A percentile compares a stretch with the other conserved stretches of the same genome.
Conservation (phyloP, 2,113 vertebrate species). For the Nesogale talazaci region DNA sequence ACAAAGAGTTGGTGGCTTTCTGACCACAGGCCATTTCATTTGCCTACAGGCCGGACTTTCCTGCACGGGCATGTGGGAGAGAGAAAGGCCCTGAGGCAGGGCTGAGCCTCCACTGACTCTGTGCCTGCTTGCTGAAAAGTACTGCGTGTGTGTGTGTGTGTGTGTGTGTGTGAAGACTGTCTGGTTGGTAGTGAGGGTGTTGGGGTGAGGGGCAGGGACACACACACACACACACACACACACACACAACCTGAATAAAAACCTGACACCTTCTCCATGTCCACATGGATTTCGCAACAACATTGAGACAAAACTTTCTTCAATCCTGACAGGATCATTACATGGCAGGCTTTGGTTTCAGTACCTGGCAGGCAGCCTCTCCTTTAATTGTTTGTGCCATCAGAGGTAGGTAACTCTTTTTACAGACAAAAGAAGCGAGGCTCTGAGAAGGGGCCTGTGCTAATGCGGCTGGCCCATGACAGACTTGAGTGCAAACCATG, state of each 20-base stretch:
- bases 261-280: neutral
- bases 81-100: neutral
- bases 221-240: neutral
- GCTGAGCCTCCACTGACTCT: neutral
- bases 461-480: neutral
- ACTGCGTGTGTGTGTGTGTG: neutral
- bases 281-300: neutral
- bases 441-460: neutral
- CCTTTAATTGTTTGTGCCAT: slow-evolving; percentile 7
- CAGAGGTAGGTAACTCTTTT: slow-evolving; percentile 11
- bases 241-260: slow-evolving; percentile 4
- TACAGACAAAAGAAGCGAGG: neutral
- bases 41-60: neutral
- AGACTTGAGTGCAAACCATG: neutral
- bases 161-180: neutral
- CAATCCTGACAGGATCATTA: neutral
- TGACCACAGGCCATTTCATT: neutral
- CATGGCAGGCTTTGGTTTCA: neutral
- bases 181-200: neutral
- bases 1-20: neutral
- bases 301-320: neutral
- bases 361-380: neutral
- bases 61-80: neutral
- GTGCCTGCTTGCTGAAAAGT: neutral
- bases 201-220: neutral